Evolutionary conservation across 2,113 vertebrate genomes (phyloP).

Genomic region (Sakesphorus luctuosus): DNA sequence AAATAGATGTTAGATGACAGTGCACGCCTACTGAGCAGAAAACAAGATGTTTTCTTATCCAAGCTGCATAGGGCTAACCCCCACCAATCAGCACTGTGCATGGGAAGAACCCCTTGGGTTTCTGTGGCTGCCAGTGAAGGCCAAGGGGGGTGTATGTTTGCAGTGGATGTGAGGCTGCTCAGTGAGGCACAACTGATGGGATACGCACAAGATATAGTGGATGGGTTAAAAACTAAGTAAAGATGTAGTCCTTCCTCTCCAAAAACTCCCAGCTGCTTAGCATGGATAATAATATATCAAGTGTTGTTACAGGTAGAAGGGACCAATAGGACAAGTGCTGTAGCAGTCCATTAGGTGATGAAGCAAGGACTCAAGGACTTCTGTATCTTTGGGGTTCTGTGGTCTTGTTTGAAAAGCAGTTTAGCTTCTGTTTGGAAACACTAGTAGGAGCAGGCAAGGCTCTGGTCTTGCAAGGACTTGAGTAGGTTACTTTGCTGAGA

Average conservation of each 20-base stretch:
- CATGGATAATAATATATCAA: fast-evolving
- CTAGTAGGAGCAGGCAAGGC: neutral
- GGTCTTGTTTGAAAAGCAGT: neutral
- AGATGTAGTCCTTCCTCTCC: neutral
- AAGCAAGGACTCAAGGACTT: neutral
- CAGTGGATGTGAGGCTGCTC: fast-evolving
- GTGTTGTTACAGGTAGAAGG: neutral
- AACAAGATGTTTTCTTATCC: neutral
- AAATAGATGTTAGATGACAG: neutral
- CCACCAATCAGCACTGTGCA: fast-evolving
- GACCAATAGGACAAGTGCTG: neutral
- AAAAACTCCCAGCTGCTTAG: fast-evolving
- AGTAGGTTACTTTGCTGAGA: neutral
- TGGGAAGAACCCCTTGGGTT: neutral
- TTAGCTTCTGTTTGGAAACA: neutral
- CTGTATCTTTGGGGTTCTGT: neutral
- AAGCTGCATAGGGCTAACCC: neutral
- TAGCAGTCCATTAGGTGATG: neutral
- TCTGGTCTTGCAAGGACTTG: neutral
- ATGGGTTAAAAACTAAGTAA: neutral
- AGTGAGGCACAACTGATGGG: fast-evolving
- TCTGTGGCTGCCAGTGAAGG: neutral
- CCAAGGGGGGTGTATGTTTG: fast-evolving
- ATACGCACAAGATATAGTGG: fast-evolving
- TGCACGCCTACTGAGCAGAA: neutral